These are phyloP conservation scores for Chrysaora quinquecirrha DNA, from an alignment of 30 jellyfish, hydroid and myxozoan genomes.

Conservation along the genomic window DNA sequence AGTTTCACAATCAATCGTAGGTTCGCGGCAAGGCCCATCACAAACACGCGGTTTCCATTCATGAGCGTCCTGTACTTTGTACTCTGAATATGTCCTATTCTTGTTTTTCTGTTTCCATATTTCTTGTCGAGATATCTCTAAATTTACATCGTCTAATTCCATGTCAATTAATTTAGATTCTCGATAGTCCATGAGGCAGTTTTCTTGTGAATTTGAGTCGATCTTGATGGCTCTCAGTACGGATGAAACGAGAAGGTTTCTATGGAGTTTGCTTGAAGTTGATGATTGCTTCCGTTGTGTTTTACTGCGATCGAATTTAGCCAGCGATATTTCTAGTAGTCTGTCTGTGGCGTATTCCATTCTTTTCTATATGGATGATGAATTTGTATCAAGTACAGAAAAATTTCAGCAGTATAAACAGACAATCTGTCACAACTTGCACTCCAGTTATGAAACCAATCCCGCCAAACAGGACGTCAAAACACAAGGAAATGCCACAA, in stretches of 20 bases:
- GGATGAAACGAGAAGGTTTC: conserved; percentile 70
- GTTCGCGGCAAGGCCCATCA: not conserved
- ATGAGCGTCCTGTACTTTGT: conserved; percentile 20
- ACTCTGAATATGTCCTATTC: not conserved
- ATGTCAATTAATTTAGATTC: conserved; percentile 66
- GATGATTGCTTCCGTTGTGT: conserved; percentile 56
- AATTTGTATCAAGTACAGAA: no score
- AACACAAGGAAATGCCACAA: conserved; percentile 64
- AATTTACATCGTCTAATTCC: conserved; percentile 59
- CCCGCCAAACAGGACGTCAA: no score
- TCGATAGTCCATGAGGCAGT: conserved; percentile 68
- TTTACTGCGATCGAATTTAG: conserved; percentile 67
- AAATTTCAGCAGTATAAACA: no score
- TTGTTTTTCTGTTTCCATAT: not conserved
- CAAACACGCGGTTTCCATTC: conserved; percentile 84
- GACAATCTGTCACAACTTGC: no score
- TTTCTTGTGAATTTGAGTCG: conserved; percentile 31
- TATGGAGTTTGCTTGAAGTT: conserved; percentile 60
- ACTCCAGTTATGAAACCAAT: not conserved
- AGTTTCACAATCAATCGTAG: not conserved
- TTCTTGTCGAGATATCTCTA: conserved; percentile 30
- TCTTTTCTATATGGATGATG: no score
- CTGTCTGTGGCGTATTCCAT: conserved; percentile 63
- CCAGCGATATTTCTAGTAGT: conserved; percentile 64
- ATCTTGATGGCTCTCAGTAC: conserved; percentile 68